These are phyloP conservation scores for Rhodeus uyekii DNA, from an alignment of 2,797 vertebrate genomes.

Conservation along the genomic window DNA sequence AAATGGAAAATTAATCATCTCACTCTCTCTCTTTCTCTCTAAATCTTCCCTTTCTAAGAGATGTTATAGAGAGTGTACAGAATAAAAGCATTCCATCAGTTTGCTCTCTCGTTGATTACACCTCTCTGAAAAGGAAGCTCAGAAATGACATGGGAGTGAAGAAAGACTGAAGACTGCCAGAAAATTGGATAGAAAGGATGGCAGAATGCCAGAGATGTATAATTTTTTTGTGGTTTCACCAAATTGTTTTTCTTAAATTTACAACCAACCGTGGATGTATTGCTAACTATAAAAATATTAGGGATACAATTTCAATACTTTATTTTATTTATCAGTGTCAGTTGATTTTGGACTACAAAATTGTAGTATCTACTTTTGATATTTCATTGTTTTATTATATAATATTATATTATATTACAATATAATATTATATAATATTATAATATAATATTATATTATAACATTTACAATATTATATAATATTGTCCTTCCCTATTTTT, in stretches of 20 bases:
- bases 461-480: background rate
- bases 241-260: background rate
- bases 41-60: background rate
- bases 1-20: slow-evolving; percentile 21
- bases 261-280: background rate
- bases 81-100: slow-evolving; percentile 13
- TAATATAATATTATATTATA: too few species aligned
- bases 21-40: background rate
- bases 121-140: slow-evolving; percentile 5
- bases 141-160: background rate
- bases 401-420: too few species aligned
- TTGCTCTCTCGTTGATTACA: slow-evolving; percentile 26
- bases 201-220: slow-evolving; percentile 10
- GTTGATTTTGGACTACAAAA: background rate
- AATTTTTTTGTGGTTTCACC: background rate
- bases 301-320: background rate
- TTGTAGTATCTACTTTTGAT: too few species aligned
- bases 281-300: background rate
- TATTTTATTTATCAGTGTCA: background rate
- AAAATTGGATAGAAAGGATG: slow-evolving; percentile 9
- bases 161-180: background rate
- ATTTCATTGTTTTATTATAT: too few species aligned
- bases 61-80: slow-evolving; percentile 22
- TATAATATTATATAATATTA: too few species aligned
- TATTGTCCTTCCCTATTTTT: background rate